Base-by-base conservation (phyloP, 2,888 invertebrate genomes). In the Cheilosia scutellata region DNA sequence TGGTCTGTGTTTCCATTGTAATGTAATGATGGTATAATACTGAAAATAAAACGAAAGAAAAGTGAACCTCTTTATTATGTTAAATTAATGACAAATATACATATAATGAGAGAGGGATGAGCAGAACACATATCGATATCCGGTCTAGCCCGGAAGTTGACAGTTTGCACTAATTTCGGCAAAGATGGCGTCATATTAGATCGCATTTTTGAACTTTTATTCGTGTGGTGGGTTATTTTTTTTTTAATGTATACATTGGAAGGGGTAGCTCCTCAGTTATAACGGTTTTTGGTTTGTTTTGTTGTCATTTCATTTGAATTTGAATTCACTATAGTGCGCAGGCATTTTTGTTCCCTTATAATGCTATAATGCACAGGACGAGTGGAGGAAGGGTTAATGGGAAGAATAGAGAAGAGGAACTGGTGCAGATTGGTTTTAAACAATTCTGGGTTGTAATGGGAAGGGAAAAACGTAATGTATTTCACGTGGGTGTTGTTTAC, bases 81-180 rank as follows among this genome's bases (percentile, higher is more conserved):
- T 9, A 33, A 51, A 62, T 31, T 63, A 7, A 16, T 5, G 42
- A 29, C 27, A 13, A 11, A 51, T 13, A 27, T 11, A 7, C 11
- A 13, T 44, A 20, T 20, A 20, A 20, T 20, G 20, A 20, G 20
- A 20, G 9, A 53, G 5, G 4, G 25, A 57, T 44, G 31, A 44
- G 33, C 6, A 7, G 16, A 6, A 5, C 3, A 72, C 25, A 65
- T 66, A 60, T 51, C 27, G 40, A 57, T 60, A 49, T 83, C 82
- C 72, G 72, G 78, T 72, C 37, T 5, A 13, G 31, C 42, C 53
- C 66, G 78, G 82, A 78, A 74, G 66, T 68, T 37, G 6, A 13
- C 31, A 20, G 51, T 58, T 76, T 31, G n/a, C 20, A 40, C 7
- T n/a, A 20, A 29, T 71, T 49, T 16, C 5, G 5, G 5, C 20